Base-by-base conservation (phyloP, 2,797 vertebrate genomes). In the Mus minutoides region DNA sequence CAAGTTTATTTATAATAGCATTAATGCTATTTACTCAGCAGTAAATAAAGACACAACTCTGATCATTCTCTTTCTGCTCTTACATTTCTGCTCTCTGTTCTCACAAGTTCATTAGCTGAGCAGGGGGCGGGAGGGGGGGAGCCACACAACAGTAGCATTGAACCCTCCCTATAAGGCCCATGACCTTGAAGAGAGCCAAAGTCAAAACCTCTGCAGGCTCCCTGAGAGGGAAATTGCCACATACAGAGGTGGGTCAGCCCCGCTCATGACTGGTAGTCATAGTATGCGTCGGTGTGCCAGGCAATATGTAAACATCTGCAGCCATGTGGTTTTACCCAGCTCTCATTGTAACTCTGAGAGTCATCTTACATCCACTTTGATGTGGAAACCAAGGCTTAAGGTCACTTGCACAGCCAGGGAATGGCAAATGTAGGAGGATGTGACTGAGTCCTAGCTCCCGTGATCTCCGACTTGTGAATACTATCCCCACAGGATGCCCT, bases 1-100 rank as follows among this genome's bases (percentile, higher is more conserved):
- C 84, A 78, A 69, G 31, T 86, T 94, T 97, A 93, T 95, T 97
- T 94, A 91, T 95, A 94, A 54, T 49, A 91, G 24, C 73, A 54
- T 84, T 78, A 91, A 78, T 82, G 88, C 60, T 75, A 12, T 94
- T 84, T 87, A n/a, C 46, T 62, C 37, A 54, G 14, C 73, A 86
- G n/a, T 78, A 91, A 96, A 83, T 56, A 83, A 40, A 92, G 92
- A 79, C 19, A 37, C 14, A 71, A 8, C n/a, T 9, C 71, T 62
- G 3, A 43, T 43, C 24, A 6, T 16, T 62, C 60, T 12, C 34
- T 77, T 93, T 91, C 34, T 67, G n/a, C 8, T 1, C 0, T 87
- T 64, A 29, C 26, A 1, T 77, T 87, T 96, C 60, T 90, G n/a
- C 71, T 67, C 19, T 71, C 34, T 37, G 69, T 71, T 9, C 6